Evolutionary conservation across 2,797 vertebrate genomes (phyloP), one percentile per base, ranked within the genome.

Genomic region (Macrochelys suwanniensis): DNA sequence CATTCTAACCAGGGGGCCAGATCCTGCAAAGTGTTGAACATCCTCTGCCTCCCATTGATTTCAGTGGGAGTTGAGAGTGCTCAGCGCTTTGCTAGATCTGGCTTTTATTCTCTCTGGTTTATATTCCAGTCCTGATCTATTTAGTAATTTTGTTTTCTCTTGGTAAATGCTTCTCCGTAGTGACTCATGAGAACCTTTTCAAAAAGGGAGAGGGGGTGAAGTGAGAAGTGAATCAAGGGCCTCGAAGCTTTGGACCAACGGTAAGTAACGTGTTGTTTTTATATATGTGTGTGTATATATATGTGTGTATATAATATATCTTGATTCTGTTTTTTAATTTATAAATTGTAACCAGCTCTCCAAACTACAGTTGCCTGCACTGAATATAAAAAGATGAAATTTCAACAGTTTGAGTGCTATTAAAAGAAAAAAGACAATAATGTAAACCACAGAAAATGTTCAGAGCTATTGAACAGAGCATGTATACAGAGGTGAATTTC

Each of bases 371-470:
- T 42, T 5, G 4, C 5, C 0, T 5, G 21, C 15, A 8, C 6
- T 8, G 0, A 5, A 37, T 2, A 23, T 1, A 8, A 6, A 23
- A 1, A 25, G 6, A 15, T 28, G 1, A 0, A 4, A 31, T 0
- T 12, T 6, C 0, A 3, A 12, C 0, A 71, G 6, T 77, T 77
- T 49, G 15, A 26, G 26, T 49, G 45, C 74, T 17, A 31, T 77
- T 45, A 47, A 68, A 37, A 76, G 4, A 45, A 31, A 76, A 45
- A 49, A 47, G 74, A 47, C 4, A 49, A 7, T 77, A 77, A 77
- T 49, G 26, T 45, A 77, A 47, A 49, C 15, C 45, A 31, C 74
- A 31, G 25, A 49, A 71, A 71, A 42, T 37, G n/a, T 71, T 71
- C 37, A 71, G 21, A 71, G 45, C 12, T 23, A 17, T 13, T 28